Conservation (phyloP, 2,888 invertebrate genomes). For the Micoletzkya japonica region DNA sequence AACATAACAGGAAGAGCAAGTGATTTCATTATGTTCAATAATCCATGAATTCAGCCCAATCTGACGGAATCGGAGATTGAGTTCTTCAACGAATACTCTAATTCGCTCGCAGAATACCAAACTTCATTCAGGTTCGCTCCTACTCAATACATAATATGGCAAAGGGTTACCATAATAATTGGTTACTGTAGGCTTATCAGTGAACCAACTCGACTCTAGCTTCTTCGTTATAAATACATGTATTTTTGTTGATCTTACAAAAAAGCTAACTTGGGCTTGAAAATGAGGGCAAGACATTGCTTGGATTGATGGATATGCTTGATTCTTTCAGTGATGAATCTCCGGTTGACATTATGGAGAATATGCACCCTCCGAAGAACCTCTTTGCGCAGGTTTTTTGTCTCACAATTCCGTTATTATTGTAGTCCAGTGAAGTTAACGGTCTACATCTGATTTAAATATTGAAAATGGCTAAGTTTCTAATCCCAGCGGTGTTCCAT, state of each 20-base stretch:
- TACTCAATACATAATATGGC: too few species aligned
- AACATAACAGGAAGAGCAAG: background rate
- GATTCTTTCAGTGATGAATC: constrained; percentile 63
- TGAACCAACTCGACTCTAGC: too few species aligned
- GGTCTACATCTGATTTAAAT: too few species aligned
- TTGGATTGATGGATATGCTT: too few species aligned
- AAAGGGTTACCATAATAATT: too few species aligned
- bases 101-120: constrained; percentile 50
- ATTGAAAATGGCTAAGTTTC: too few species aligned
- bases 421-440: background rate
- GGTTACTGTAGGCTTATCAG: too few species aligned
- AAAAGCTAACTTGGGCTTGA: too few species aligned
- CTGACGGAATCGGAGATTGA: constrained; percentile 67
- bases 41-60: constrained; percentile 51
- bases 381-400: constrained; percentile 43
- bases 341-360: constrained; percentile 78
- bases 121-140: constrained; percentile 12
- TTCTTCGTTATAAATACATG: too few species aligned
- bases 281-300: too few species aligned
- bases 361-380: constrained; percentile 75
- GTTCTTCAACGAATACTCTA: constrained; percentile 85
- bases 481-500: too few species aligned
- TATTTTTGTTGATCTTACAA: too few species aligned
- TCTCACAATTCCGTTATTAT: background rate
- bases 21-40: background rate